Base-by-base conservation (phyloP, 2,888 invertebrate genomes). In the Eupithecia tripunctaria region DNA sequence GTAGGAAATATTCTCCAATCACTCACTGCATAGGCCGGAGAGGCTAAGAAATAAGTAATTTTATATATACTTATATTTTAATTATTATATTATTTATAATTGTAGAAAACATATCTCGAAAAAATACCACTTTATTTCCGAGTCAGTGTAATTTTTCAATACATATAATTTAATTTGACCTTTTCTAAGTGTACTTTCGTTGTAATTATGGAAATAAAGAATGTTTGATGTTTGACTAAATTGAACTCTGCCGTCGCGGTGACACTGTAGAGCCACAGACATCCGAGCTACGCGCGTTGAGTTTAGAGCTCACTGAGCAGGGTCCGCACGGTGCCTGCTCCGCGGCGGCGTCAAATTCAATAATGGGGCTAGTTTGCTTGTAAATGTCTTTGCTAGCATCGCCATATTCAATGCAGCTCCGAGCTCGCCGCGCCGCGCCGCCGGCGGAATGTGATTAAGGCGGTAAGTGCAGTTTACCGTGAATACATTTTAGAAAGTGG, bases 351-450 rank as follows among this genome's bases (percentile, higher is more conserved):
- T 43, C 56, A 78, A 79, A 82, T 82, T 77, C 84, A 82, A 82
- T 85, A 84, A 84, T 82, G 81, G 80, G 70, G 75, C 81, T 84
- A 84, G 81, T 85, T 84, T 74, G 67, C 73, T 73, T 70, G 69
- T 70, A 56, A 72, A 73, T 67, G 70, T 73, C 43, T 70, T 73
- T 59, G 73, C 73, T 63, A 67, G 51, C 73, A 68, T 66, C 32
- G 66, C 68, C 56, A 67, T 73, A 67, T 73, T 73, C 67, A 70
- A 73, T 69, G 47, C 6, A 41, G 41, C 5, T 41, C 41, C 41
- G 15, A 41, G 15, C n/a, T n/a, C 41, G 15, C 15, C 15, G 38
- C 14, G 36, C 38, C 6, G 2, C 32, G 32, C 32, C 32, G 38
- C 41, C 15, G 41, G 41, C 5, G 15, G 15, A 2, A 47, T 8